Base-by-base conservation (phyloP, 2,888 invertebrate species). In the Scaptomyza cyrtandrae region DNA sequence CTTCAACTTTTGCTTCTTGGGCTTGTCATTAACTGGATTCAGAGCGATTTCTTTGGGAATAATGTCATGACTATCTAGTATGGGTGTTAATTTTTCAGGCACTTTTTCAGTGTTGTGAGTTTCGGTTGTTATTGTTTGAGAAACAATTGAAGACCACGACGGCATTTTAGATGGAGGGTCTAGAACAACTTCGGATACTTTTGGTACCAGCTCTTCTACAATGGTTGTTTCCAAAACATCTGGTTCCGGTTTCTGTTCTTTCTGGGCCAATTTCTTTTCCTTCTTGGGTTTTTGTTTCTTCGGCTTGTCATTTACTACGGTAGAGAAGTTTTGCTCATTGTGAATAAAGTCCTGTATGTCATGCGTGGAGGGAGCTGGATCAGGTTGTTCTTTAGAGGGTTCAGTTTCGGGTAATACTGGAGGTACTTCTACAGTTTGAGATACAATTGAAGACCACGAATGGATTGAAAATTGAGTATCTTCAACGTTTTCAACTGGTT, bases 111-210 rank as follows among this genome's bases (percentile, higher is more conserved):
- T 13, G 7, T 19, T 11, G 16, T 19, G 29, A 29, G 54, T 48
- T 37, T 62, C 63, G 6, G 64, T 45, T 48, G 45, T 41, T 19
- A 54, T 45, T 19, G 79, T 57, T 57, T 80, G 79, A 6, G 83
- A 72, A 35, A 82, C 80, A 19, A 83, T 76, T 1, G 81, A 73
- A 0, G 81, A 81, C 81, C 81, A 81, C 2, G 80, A 78, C 10
- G 52, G 55, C n/a, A 59, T 55, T 54, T 39, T 29, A 2, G 60
- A 43, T 0, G 57, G 24, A 0, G 5, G 6, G 27, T 61, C 60
- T 16, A n/a, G 41, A 9, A 48, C 29, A 10, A 2, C 6, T 24
- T 43, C 16, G 14, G 39, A 39, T 39, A 16, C 41, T 44, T 65
- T 53, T 48, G 24, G 56, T 7, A 35, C 58, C 1, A 35, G 24